Percentiles rank a stretch among this genome's conserved stretches.
phyloP scores from a whole-genome alignment of 64 coral and sea anemone species.

The Stichodactyla mertensii region DNA sequence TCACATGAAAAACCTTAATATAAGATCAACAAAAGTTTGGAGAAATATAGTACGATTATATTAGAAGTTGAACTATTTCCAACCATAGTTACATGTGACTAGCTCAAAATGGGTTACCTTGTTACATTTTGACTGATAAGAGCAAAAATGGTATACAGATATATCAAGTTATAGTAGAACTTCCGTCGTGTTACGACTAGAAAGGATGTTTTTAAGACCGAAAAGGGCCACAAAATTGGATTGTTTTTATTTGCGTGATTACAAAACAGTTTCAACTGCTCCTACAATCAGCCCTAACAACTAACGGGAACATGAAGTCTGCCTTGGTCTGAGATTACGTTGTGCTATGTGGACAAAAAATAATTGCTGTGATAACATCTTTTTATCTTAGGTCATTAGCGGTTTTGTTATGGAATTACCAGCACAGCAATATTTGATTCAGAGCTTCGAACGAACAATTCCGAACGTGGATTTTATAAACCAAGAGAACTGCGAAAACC shows the following conservation, averaged over 20 bases:
- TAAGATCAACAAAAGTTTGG: too few species aligned
- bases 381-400: conserved; percentile 5
- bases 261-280: not conserved
- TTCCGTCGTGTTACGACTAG: too few species aligned
- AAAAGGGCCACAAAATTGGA: not conserved
- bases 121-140: too few species aligned
- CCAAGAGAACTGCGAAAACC: too few species aligned
- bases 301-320: not conserved
- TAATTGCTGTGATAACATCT: not conserved
- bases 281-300: not conserved
- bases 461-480: not conserved
- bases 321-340: not conserved
- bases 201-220: not conserved
- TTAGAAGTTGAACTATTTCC: too few species aligned
- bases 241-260: not conserved
- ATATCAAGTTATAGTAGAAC: too few species aligned
- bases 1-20: too few species aligned
- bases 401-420: conserved; percentile 6
- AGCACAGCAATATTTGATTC: not conserved
- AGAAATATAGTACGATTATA: too few species aligned
- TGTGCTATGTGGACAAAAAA: not conserved
- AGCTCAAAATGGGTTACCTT: too few species aligned
- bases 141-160: too few species aligned
- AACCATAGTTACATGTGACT: too few species aligned
- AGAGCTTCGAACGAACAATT: not conserved